Evolutionary conservation across 1,140 invertebrate species (phyloP).

Genomic region (Drosophila pruinosa): DNA sequence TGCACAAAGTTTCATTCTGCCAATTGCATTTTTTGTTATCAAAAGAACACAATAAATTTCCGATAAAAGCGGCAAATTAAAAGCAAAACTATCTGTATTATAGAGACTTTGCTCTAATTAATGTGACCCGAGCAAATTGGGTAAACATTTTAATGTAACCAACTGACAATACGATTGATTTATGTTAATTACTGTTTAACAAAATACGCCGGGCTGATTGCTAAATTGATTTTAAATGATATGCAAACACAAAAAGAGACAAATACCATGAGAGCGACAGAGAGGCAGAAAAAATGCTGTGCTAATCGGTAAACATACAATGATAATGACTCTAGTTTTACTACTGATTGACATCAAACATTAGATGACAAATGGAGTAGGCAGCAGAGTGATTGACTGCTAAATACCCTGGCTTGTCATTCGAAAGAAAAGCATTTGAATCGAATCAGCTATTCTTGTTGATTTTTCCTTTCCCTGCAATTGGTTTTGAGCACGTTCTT

Average conservation of each 20-base stretch:
- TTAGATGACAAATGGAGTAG: background rate
- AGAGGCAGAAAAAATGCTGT: slow-evolving; percentile 4
- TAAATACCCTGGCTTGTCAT: background rate
- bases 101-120: slow-evolving; percentile 48
- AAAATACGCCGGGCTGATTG: slow-evolving; percentile 65
- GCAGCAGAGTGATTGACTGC: background rate
- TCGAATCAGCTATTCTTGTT: background rate
- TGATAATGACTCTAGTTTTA: slow-evolving; percentile 57
- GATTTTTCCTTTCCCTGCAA: background rate
- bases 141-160: slow-evolving; percentile 59
- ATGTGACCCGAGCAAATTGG: slow-evolving; percentile 39
- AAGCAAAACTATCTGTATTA: background rate
- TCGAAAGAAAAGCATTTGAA: background rate
- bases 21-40: background rate
- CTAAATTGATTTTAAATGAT: slow-evolving; percentile 78
- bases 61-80: background rate
- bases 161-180: slow-evolving; percentile 65
- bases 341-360: slow-evolving; percentile 57
- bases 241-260: slow-evolving; percentile 59
- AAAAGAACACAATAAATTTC: slow-evolving; percentile 1
- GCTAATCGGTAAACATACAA: slow-evolving; percentile 41
- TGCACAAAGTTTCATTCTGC: slow-evolving; percentile 16
- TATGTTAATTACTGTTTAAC: slow-evolving; percentile 79
- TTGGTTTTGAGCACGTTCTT: background rate
- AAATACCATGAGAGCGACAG: background rate